Base-by-base conservation (phyloP, 1,140 invertebrate genomes). In the Drosophila biarmipes region DNA sequence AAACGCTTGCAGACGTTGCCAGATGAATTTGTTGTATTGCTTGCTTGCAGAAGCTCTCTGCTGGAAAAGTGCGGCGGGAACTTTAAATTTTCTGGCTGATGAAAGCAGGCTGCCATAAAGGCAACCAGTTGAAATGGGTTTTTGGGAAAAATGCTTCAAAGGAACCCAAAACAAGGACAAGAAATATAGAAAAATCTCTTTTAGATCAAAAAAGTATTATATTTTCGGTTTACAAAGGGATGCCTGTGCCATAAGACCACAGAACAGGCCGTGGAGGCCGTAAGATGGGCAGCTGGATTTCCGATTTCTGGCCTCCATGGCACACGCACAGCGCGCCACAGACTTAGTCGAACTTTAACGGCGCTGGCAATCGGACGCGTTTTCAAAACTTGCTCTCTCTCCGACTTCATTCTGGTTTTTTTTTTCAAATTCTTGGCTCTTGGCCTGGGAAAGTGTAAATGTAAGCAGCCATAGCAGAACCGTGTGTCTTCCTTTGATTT, bases 311-410 rank as follows among this genome's bases (percentile, higher is more conserved):
- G 46, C 46, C 46, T 49, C 46, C 46, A 29, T 12, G n/a, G 53
- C 27, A 15, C 38, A 55, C 35, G 35, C 38, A 31, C 15, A 31
- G 45, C 17, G 38, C 54, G 54, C 40, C 54, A 31, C 54, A 43
- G 31, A 54, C 15, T 43, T 29, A 84, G 80, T 84, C 78, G 57
- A 81, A 81, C 64, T 81, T 66, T 62, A 78, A 81, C 80, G 74
- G 69, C 74, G 80, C 61, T 81, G 46, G 73, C 69, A 52, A 67
- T 67, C 80, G 78, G 80, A 84, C 80, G 80, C 74, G 80, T 78
- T 69, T 67, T 11, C 12, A 49, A 53, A 62, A 71, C 69, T 69
- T 31, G 63, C 58, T 77, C 56, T 42, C 58, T 46, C 49, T 58
- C 27, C 35, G 27, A 40, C 38, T 37, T 29, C 38, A 48, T 24